These are phyloP conservation scores for Corythornis cristatus DNA, from an alignment of 2,113 vertebrate genomes.

Conservation along the genomic window DNA sequence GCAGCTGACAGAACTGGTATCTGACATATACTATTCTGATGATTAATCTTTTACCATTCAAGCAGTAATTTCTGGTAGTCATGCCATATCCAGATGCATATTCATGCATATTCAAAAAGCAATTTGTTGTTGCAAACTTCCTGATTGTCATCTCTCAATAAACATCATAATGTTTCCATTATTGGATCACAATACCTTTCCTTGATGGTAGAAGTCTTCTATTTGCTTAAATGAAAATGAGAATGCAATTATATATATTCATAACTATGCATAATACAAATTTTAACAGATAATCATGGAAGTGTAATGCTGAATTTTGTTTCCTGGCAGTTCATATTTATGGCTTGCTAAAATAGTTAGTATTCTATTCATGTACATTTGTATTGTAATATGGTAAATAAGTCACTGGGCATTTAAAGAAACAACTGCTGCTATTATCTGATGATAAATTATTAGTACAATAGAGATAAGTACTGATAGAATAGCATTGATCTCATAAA, in stretches of 20 bases:
- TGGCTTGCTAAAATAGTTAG: neutral
- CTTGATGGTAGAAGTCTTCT: neutral
- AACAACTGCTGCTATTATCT: neutral
- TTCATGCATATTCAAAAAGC: neutral
- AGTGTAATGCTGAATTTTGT: neutral
- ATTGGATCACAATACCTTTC: neutral
- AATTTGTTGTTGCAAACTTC: neutral
- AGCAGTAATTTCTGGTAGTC: neutral
- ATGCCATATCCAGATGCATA: neutral
- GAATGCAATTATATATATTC: neutral
- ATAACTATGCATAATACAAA: neutral
- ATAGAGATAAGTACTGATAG: neutral
- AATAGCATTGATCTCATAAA: neutral
- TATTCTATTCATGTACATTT: neutral
- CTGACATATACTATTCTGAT: neutral
- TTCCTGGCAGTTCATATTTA: neutral
- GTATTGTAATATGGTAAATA: neutral
- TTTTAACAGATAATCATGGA: neutral
- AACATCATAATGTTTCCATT: neutral
- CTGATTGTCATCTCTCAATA: neutral
- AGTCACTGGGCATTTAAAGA: neutral
- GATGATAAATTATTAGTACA: neutral
- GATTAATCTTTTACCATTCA: neutral
- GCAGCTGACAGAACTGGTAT: neutral
- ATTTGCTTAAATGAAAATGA: neutral